Conservation (phyloP, 2,113 vertebrate genomes). For the Merops nubicus region DNA sequence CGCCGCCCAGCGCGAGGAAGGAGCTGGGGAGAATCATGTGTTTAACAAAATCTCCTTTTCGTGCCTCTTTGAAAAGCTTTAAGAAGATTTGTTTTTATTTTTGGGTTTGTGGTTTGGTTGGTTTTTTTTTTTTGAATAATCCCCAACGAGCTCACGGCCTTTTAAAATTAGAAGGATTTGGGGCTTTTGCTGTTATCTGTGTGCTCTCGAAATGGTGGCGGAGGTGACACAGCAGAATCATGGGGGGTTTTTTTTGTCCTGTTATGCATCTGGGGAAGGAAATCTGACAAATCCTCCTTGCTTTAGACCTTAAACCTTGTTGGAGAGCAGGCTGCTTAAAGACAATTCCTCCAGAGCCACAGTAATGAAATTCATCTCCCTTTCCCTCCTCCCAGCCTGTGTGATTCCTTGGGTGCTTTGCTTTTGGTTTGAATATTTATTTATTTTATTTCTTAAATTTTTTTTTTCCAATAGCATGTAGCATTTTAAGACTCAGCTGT, state of each 20-base stretch:
- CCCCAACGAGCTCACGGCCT: background rate
- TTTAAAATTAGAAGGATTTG: background rate
- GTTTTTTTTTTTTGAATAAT: background rate
- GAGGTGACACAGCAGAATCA: background rate
- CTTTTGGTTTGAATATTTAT: background rate
- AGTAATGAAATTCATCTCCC: background rate
- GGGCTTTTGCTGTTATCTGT: background rate
- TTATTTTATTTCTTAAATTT: background rate
- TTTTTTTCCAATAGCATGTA: background rate
- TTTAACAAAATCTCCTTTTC: slow-evolving; percentile 20
- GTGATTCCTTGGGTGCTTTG: background rate
- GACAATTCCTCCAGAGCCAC: background rate
- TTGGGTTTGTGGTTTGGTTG: no score
- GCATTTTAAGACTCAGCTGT: background rate
- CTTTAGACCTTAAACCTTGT: background rate
- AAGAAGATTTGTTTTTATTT: background rate
- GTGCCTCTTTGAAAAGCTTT: background rate
- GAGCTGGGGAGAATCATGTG: background rate
- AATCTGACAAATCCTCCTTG: background rate
- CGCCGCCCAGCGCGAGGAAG: background rate
- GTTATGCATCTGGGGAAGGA: background rate
- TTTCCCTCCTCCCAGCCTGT: background rate
- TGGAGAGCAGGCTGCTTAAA: background rate
- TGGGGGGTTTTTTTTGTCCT: background rate
- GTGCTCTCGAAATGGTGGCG: background rate